phyloP scores from a whole-genome alignment of 2,113 vertebrate species.

The Nesogale talazaci region DNA sequence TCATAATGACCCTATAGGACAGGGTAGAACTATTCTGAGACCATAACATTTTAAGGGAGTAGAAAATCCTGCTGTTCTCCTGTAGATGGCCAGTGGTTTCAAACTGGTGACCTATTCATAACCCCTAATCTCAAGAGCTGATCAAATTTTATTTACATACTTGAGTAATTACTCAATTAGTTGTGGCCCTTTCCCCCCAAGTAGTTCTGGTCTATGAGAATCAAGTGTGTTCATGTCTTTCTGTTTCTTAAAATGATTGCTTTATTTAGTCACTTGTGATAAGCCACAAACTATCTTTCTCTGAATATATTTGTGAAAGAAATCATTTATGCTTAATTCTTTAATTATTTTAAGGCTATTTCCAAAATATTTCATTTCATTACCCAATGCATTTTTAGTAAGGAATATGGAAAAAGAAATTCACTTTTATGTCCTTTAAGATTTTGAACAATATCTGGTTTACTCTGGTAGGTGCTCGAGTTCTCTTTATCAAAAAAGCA shows the following conservation, averaged over 20 bases:
- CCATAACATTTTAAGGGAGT: too few species aligned
- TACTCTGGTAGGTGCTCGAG: background rate
- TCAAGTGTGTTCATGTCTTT: slow-evolving; percentile 30
- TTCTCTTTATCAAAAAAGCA: slow-evolving; percentile 2
- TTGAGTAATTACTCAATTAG: slow-evolving; percentile 14
- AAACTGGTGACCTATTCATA: too few species aligned
- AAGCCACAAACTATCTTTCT: slow-evolving; percentile 26
- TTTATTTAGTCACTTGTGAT: slow-evolving; percentile 33
- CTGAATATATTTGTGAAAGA: slow-evolving; percentile 53
- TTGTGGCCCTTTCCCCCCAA: slow-evolving; percentile 1
- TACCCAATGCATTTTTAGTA: slow-evolving; percentile 12
- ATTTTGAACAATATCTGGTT: background rate
- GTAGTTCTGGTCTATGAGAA: background rate
- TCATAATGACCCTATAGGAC: too few species aligned
- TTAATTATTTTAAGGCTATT: slow-evolving; percentile 45
- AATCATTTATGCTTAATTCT: slow-evolving; percentile 31
- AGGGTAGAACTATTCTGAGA: too few species aligned
- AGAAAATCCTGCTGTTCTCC: too few species aligned
- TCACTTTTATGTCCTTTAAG: slow-evolving; percentile 48
- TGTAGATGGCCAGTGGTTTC: too few species aligned
- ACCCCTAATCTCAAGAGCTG: background rate
- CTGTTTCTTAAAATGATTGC: slow-evolving; percentile 36
- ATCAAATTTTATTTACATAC: background rate
- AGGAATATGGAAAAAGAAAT: slow-evolving; percentile 1
- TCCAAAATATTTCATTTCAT: slow-evolving; percentile 49